Evolutionary conservation across 2,888 invertebrate species (phyloP), one percentile per base, ranked within the genome.

Genomic region (Andrena marginata): DNA sequence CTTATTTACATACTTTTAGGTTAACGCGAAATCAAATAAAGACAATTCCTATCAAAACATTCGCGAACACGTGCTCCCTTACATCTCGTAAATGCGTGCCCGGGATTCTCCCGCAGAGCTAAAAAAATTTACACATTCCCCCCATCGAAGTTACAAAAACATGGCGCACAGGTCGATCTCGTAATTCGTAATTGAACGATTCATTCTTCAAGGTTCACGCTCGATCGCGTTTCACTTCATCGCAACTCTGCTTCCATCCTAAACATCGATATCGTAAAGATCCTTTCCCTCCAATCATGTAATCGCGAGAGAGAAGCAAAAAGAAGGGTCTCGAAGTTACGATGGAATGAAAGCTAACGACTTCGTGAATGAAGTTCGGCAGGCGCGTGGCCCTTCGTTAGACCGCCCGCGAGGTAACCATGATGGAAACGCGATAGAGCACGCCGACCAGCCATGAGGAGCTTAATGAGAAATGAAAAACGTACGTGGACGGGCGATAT

Each of bases 361-460:
- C 35, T 42, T 42, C 42, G 26, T 6, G 23, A 42, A 82, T 23
- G 60, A 29, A 13, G 26, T 70, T 56, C 49, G 31, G 16, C 0
- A 29, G 49, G n/a, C 20, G 20, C 54, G 74, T 71, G 56, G 56
- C 83, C 83, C 78, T 79, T 71, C 70, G 82, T 51, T 26, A 5
- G 8, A 68, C n/a, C 63, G 56, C 56, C 29, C 48, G 56, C 10
- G 49, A 74, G 60, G 48, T 70, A 48, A 74, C 54, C 16, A 29
- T 26, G 23, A 71, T 42, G 54, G 2, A 20, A 49, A 73, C n/a
- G 29, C 20, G 26, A 26, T 23, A 29, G 23, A 63, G 23, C 16
- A 23, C 10, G 31, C 49, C 8, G 10, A 13, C 10, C 26, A 16
- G 2, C 16, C 4, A 10, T 48, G 8, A 7, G 26, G 7, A 65